Percentiles rank a stretch among this genome's conserved stretches.
phyloP scores from a whole-genome alignment of 1,140 invertebrate genomes.

The Amyelois transitella region DNA sequence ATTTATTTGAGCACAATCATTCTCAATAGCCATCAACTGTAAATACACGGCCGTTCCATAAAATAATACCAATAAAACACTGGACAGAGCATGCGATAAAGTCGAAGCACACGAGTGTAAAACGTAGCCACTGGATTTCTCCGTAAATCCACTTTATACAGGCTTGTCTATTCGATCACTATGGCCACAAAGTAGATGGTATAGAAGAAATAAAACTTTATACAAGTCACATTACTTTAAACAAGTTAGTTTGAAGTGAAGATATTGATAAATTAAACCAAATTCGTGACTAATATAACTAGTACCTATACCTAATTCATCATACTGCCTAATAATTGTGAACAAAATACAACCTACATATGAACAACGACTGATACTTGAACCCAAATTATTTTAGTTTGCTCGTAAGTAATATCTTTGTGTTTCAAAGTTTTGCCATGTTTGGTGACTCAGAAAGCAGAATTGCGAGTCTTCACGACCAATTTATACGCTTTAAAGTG shows the following conservation, averaged over 20 bases:
- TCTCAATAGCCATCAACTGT: background rate
- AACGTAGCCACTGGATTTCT: conserved; percentile 21
- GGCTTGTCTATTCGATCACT: conserved; percentile 13
- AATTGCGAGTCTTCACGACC: conserved; percentile 19
- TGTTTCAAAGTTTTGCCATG: too few relatives aligned
- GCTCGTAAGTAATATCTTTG: too few relatives aligned
- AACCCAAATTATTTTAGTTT: too few relatives aligned
- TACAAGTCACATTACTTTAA: too few relatives aligned
- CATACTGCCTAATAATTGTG: too few relatives aligned
- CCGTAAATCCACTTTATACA: conserved; percentile 35
- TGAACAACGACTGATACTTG: too few relatives aligned
- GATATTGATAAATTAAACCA: too few relatives aligned
- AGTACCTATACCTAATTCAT: too few relatives aligned
- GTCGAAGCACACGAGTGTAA: conserved; percentile 27
- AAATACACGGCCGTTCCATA: conserved; percentile 6
- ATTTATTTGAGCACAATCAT: background rate
- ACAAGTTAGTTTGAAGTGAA: too few relatives aligned
- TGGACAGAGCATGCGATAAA: conserved; percentile 17
- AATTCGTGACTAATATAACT: too few relatives aligned
- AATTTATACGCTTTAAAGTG: conserved; percentile 46
- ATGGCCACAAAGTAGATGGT: background rate
- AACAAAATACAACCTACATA: too few relatives aligned
- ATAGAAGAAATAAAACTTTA: background rate
- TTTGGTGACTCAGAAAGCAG: too few relatives aligned
- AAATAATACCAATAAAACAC: conserved; percentile 14